phyloP scores from a whole-genome alignment of 2,797 vertebrate species.

The Podarcis siculus region DNA sequence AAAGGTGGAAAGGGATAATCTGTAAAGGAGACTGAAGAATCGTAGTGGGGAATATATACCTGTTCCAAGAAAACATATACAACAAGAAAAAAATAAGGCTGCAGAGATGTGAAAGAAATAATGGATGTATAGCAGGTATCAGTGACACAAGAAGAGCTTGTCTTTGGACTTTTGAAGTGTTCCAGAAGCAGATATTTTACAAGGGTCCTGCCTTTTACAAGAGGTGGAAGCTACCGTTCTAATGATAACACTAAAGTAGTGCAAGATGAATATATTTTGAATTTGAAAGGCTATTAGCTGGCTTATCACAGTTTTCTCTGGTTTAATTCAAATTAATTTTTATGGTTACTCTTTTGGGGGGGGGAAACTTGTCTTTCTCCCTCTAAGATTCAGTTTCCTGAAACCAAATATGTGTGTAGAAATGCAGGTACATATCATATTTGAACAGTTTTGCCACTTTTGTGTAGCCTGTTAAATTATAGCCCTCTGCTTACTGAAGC shows the following conservation, averaged over 20 bases:
- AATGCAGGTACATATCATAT: background rate
- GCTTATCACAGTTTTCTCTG: background rate
- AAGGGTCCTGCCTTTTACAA: background rate
- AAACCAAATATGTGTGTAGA: background rate
- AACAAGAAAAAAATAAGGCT: no score
- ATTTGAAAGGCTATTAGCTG: background rate
- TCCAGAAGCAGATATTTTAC: background rate
- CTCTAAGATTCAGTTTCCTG: background rate
- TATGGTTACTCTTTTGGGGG: background rate
- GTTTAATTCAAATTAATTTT: background rate
- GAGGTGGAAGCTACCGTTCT: background rate
- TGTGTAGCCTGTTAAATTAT: conserved; percentile 20
- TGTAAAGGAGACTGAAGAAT: no score
- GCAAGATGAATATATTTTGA: background rate
- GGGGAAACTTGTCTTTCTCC: background rate
- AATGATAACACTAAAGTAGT: background rate
- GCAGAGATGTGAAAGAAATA: no score
- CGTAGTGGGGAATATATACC: no score
- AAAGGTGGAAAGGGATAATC: no score
- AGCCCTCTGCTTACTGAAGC: conserved; percentile 15
- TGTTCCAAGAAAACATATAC: no score
- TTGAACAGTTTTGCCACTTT: background rate
- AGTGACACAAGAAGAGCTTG: no score
- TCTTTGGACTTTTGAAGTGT: no score
- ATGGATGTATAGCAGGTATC: no score